Percentiles rank a stretch among this genome's conserved stretches.
Conservation (phyloP, 1,140 invertebrate genomes). For the Sarcophaga bullata region DNA sequence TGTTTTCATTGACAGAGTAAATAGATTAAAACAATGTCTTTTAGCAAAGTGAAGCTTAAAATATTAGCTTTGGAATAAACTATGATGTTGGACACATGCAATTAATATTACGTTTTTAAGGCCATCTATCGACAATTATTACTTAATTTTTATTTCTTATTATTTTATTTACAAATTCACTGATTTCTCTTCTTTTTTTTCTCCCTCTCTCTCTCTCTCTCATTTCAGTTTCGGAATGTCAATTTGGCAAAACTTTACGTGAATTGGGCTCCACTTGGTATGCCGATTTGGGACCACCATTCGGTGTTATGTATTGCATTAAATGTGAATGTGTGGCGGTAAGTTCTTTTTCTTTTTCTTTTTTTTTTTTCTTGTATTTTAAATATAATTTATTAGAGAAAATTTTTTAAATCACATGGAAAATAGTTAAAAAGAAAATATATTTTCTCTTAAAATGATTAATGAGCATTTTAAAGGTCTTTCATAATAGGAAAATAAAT, state of each 20-base stretch:
- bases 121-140: no score
- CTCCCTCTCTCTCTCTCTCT: constrained; percentile 45
- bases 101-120: no score
- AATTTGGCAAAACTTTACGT: constrained; percentile 84
- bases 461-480: constrained; percentile 62
- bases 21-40: no score
- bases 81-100: no score
- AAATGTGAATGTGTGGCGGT: constrained; percentile 91
- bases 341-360: constrained; percentile 67
- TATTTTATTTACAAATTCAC: no score
- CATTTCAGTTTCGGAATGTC: constrained; percentile 81
- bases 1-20: no score
- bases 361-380: constrained; percentile 16
- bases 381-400: not conserved
- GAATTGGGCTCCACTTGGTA: constrained; percentile 90
- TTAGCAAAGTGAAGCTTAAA: no score
- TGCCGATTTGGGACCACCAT: constrained; percentile 88
- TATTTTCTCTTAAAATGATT: constrained; percentile 51
- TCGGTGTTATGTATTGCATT: constrained; percentile 93
- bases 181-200: not conserved
- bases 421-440: not conserved
- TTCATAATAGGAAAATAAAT: constrained; percentile 42
- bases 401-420: not conserved
- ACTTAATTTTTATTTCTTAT: no score
- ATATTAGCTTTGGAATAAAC: no score